A percentile compares a stretch with the other conserved stretches of the same genome.
Evolutionary conservation across 1,140 invertebrate species (phyloP).

Genomic region (Popillia japonica): DNA sequence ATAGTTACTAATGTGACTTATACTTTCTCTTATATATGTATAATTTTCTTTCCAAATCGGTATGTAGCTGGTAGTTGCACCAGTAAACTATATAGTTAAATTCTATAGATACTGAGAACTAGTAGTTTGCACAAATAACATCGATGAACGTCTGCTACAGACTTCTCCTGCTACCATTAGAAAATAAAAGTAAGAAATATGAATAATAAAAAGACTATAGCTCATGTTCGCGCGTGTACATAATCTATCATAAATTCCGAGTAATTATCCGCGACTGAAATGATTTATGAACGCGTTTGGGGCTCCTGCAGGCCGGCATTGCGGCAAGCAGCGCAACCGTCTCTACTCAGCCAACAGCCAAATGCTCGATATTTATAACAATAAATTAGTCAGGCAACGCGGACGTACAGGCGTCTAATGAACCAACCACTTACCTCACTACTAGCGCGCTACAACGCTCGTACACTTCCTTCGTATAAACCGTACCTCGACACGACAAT

Average conservation of each 20-base stretch:
- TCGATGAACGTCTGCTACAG: too few relatives aligned
- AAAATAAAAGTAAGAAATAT: not conserved
- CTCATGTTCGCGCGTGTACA: not conserved
- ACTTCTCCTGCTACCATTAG: not conserved
- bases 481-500: not conserved
- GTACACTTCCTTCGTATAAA: not conserved
- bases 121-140: too few relatives aligned
- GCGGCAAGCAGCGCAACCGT: not conserved
- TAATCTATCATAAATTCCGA: conserved; percentile 6
- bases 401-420: not conserved
- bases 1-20: too few relatives aligned
- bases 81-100: too few relatives aligned
- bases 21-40: too few relatives aligned
- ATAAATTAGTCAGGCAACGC: not conserved
- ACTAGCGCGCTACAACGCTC: not conserved
- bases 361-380: not conserved
- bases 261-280: conserved; percentile 5
- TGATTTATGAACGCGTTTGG: conserved; percentile 2
- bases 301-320: not conserved
- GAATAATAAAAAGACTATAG: not conserved
- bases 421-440: not conserved
- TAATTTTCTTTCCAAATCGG: too few relatives aligned
- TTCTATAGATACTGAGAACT: too few relatives aligned
- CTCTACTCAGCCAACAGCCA: not conserved
- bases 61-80: too few relatives aligned